These are phyloP conservation scores for Spheniscus mendiculus DNA, from an alignment of 2,113 vertebrate species.

Conservation along the genomic window DNA sequence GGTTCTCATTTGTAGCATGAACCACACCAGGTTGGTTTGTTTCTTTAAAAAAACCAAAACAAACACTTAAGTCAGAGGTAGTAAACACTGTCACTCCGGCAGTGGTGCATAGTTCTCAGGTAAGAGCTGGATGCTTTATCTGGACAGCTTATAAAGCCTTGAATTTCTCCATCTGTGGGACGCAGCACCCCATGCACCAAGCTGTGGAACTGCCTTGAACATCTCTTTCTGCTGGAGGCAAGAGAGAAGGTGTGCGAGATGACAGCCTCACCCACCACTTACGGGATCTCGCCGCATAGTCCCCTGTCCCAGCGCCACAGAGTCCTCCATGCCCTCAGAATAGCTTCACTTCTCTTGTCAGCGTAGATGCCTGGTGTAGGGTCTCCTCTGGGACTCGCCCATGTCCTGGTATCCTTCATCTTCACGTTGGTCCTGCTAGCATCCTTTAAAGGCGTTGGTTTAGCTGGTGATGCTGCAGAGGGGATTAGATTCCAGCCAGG, in stretches of 20 bases:
- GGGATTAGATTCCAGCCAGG: background rate
- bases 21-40: background rate
- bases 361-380: background rate
- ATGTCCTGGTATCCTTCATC: background rate
- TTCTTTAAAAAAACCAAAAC: background rate
- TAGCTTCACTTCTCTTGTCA: background rate
- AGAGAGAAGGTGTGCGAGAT: background rate
- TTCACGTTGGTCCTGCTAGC: fast-evolving
- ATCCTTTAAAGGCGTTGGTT: background rate
- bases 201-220: background rate
- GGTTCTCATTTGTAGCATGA: background rate
- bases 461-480: background rate
- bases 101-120: background rate
- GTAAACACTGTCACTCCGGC: background rate
- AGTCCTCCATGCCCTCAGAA: background rate
- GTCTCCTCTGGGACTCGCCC: background rate
- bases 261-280: background rate
- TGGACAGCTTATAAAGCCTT: background rate
- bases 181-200: fast-evolving
- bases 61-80: background rate
- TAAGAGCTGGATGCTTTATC: background rate
- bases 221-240: background rate
- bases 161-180: background rate
- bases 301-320: background rate
- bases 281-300: fast-evolving